Evolutionary conservation across 2,113 vertebrate species (phyloP).

Genomic region (Pachypanchax playfairii): DNA sequence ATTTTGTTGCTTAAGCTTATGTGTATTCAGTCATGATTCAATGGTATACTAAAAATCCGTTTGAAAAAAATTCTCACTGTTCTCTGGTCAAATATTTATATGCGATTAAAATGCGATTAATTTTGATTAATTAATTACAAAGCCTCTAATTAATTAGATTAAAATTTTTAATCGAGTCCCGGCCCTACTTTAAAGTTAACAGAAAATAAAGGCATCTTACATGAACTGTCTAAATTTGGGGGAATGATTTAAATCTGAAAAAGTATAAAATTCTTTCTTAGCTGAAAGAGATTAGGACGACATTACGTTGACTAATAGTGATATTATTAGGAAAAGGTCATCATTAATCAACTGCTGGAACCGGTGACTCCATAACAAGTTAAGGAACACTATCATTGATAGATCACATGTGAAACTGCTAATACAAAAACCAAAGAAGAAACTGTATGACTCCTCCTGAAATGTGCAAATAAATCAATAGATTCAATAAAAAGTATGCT

Average conservation of each 20-base stretch:
- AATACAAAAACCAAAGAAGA: slow-evolving; percentile 16
- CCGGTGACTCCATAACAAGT: slow-evolving; percentile 20
- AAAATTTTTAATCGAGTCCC: no score
- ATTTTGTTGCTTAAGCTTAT: no score
- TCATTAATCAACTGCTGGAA: slow-evolving; percentile 19
- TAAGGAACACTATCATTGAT: slow-evolving; percentile 15
- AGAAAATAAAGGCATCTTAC: slow-evolving; percentile 1
- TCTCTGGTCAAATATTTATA: no score
- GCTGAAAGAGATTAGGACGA: slow-evolving; percentile 20
- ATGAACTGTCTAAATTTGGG: not conserved
- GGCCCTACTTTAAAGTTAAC: no score
- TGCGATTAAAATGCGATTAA: no score
- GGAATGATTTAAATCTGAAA: not conserved
- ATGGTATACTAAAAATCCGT: no score
- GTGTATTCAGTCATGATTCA: no score
- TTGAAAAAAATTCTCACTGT: no score
- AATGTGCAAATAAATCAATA: no score
- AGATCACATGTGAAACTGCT: slow-evolving; percentile 15
- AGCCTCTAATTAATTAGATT: no score
- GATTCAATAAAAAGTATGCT: no score
- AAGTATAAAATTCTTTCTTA: not conserved
- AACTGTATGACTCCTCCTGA: not conserved
- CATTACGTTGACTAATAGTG: not conserved
- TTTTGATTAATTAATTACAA: no score
- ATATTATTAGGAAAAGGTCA: slow-evolving; percentile 16